Base-by-base conservation (phyloP, 2,797 vertebrate genomes). In the Nyctalus aviator region DNA sequence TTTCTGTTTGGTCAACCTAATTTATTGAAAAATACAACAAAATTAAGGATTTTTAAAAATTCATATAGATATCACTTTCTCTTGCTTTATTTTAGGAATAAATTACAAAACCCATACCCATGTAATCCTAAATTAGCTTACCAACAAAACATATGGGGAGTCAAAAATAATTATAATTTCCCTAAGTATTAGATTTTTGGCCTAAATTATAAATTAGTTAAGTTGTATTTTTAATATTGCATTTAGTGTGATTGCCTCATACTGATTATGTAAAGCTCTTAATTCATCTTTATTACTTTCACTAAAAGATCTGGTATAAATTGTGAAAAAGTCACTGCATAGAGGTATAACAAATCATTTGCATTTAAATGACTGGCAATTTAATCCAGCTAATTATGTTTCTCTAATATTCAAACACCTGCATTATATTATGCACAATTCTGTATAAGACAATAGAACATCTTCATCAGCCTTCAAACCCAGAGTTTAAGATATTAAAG, bases 11-110 rank as follows among this genome's bases (percentile, higher is more conserved):
- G 11, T 35, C 14, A 46, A 27, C 20, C 68, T 90, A 32, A 84
- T 77, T 94, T 91, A 77, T 0, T 83, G 21, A 86, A 59, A 93
- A 84, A 83, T 83, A 48, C 50, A 83, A 76, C 30, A 23, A 75
- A 91, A 95, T 94, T 86, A 86, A 93, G 30, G 89, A 64, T 88
- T 92, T 84, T 48, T 20, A 88, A 55, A 53, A 55, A 68, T 46
- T 73, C n/a, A n/a, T 48, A 44, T 62, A 21, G 75, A 44, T 25
- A 75, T 8, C 3, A 4, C 62, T 82, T 90, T 50, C 18, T 86
- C 75, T 75, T 68, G 14, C 14, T 76, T 76, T 46, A 66, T 32
- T 83, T 91, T 87, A 57, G 27, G 4, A 88, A 88, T 41, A 27
- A 73, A 69, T 73, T 50, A 89, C 8, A 88, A 41, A 92, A 62